phyloP scores from a whole-genome alignment of 1,140 invertebrate genomes.

The Linepithema humile region DNA sequence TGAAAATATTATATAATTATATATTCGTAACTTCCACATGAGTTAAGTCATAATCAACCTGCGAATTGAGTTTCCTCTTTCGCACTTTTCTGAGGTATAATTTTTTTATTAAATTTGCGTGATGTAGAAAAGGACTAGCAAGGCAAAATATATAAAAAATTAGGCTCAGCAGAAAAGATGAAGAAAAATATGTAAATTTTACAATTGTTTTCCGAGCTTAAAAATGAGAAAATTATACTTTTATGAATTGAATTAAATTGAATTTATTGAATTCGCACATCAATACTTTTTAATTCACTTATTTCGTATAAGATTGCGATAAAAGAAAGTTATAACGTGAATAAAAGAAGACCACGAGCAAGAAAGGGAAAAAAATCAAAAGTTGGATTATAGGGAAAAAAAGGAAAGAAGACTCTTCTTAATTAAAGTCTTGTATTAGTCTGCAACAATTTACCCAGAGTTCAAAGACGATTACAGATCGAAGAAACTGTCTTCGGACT shows the following conservation, averaged over 20 bases:
- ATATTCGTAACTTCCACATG: too few relatives aligned
- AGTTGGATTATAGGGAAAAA: not conserved
- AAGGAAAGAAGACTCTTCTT: not conserved
- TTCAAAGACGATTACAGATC: slow-evolving; percentile 47
- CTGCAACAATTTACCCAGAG: slow-evolving; percentile 39
- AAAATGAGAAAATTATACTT: not conserved
- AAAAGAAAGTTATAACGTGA: not conserved
- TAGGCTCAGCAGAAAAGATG: not conserved
- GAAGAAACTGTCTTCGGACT: slow-evolving; percentile 18
- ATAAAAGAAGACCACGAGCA: not conserved
- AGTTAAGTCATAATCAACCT: too few relatives aligned
- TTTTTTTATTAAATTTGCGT: too few relatives aligned
- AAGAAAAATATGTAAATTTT: not conserved
- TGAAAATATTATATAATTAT: too few relatives aligned
- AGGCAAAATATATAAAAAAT: too few relatives aligned
- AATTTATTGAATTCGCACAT: too few relatives aligned
- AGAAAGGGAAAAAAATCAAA: not conserved
- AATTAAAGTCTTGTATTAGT: slow-evolving; percentile 52
- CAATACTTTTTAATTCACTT: slow-evolving; percentile 11
- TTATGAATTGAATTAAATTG: not conserved
- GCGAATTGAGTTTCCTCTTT: too few relatives aligned
- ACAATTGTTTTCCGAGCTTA: not conserved
- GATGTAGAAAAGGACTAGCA: too few relatives aligned
- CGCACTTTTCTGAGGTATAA: too few relatives aligned
- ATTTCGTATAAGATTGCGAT: not conserved